Base-by-base conservation (phyloP, 2,888 invertebrate genomes). In the Caenorhabditis becei region DNA sequence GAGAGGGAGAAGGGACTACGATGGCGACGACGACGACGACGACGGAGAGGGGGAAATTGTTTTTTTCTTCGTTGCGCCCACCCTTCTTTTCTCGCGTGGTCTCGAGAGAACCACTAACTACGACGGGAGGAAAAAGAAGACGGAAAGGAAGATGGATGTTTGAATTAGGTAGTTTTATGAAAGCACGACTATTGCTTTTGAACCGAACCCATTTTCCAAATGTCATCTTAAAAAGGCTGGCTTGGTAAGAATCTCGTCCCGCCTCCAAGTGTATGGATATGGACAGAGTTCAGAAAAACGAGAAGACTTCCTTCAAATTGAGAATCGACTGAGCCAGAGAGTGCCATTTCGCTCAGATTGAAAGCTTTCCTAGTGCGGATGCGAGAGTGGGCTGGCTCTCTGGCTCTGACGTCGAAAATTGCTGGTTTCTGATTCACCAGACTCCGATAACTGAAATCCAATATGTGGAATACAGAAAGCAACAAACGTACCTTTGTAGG, bases 71-170 rank as follows among this genome's bases (percentile, higher is more conserved):
- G 37, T 20, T 28, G 63, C 66, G 66, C 66, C 75, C 66, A 75
- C 75, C 75, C 65, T 41, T 74, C 65, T 74, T 65, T 74, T 61
- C 32, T 63, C 47, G 41, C 59, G 35, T 70, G 51, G 74, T 74
- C 74, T 74, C 74, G 20, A 49, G 65, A 65, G 59, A 74, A 65
- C 74, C 74, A 65, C 65, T 65, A 59, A 65, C 74, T 74, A 58
- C 51, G 56, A 47, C 47, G 58, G 18, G 54, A 35, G 47, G 51
- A 24, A 26, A 51, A 35, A 41, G 41, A 41, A 41, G 41, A 61
- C 37, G 24, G 35, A 61, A 41, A 53, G 26, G 28, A 66, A 66
- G 49, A 58, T 35, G 74, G 63, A 74, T 65, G 74, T 74, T 74
- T 74, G 65, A 74, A 65, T 74, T 66, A 65, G 65, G 65, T 59